Conservation (phyloP, 2,113 vertebrate species). For the Anhinga anhinga region DNA sequence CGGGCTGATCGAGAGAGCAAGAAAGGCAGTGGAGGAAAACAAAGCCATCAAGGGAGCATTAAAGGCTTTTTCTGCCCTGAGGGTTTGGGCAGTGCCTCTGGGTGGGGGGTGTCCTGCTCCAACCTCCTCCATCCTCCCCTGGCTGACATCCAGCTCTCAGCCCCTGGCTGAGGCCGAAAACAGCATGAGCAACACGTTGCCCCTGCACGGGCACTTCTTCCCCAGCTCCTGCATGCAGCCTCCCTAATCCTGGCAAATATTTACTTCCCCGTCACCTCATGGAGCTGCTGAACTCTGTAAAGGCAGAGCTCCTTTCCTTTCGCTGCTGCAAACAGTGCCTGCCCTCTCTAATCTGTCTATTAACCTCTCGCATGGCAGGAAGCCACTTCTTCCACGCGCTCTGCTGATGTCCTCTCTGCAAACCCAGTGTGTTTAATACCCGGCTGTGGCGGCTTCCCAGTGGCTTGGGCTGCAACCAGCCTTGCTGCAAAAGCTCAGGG, state of each 20-base stretch:
- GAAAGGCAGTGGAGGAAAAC: conserved; percentile 5
- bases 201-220: not conserved
- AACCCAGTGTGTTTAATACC: not conserved
- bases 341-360: conserved; percentile 52
- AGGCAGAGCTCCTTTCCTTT: not conserved
- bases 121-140: not conserved
- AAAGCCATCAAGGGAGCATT: not conserved
- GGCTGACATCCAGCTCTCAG: not conserved
- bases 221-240: not conserved
- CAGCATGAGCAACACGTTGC: fast-evolving
- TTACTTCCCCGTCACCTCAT: not conserved
- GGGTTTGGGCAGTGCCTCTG: not conserved
- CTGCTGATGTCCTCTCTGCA: not conserved
- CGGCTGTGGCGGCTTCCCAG: not conserved
- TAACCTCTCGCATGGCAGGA: conserved; percentile 39
- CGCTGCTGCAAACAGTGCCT: fast-evolving
- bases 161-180: fast-evolving
- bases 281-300: conserved; percentile 13
- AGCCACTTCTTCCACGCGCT: conserved; percentile 26
- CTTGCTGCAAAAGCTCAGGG: not conserved
- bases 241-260: conserved; percentile 43
- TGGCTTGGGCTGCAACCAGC: not conserved
- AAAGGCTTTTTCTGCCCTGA: conserved; percentile 10
- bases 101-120: not conserved
- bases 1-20: not conserved